Conservation (phyloP, 2,113 vertebrate genomes). For the Leptocoma aspasia region DNA sequence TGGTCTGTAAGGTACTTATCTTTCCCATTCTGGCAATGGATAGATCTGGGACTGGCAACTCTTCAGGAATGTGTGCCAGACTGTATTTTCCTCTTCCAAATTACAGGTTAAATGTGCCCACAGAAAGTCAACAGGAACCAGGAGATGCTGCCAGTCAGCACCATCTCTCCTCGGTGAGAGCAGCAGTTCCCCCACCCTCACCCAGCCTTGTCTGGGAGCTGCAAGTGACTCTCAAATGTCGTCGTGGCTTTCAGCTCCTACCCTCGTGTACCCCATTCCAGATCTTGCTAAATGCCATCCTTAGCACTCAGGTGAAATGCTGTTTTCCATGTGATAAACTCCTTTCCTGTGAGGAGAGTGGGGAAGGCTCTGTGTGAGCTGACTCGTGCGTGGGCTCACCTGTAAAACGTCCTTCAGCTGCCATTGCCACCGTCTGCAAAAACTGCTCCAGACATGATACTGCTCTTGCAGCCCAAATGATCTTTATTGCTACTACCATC, state of each 20-base stretch:
- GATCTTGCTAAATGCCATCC: neutral
- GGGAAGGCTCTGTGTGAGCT: neutral
- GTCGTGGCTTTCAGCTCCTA: neutral
- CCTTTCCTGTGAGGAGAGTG: neutral
- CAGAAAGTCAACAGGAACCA: constrained; percentile 16
- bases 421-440: neutral
- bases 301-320: neutral
- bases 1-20: constrained; percentile 39
- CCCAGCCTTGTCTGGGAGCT: neutral
- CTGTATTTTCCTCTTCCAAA: constrained; percentile 45
- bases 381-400: rapidly evolving
- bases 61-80: constrained; percentile 25
- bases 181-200: neutral
- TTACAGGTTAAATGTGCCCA: constrained; percentile 47
- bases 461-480: neutral
- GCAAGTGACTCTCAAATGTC: neutral
- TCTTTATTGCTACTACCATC: neutral
- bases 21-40: constrained; percentile 16
- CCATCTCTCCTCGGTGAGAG: neutral
- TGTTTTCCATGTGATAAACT: neutral
- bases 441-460: neutral
- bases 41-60: constrained; percentile 30
- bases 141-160: neutral
- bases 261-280: neutral
- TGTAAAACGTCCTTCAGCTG: neutral